A percentile compares a stretch with the other conserved stretches of the same genome.
phyloP scores from a whole-genome alignment of 2,113 vertebrate species.

The Macaca mulatta region DNA sequence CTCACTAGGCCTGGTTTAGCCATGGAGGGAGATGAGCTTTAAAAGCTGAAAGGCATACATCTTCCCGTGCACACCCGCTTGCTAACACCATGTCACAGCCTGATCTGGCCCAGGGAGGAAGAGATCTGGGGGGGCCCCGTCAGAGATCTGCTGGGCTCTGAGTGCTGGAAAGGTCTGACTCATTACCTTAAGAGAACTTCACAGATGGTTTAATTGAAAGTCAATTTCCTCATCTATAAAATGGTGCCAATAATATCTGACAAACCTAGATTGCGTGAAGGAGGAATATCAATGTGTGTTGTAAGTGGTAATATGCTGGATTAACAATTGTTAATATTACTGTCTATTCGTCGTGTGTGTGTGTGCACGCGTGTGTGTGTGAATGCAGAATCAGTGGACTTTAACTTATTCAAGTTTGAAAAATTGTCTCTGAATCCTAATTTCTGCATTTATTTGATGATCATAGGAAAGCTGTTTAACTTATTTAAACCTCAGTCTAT shows the following conservation, averaged over 20 bases:
- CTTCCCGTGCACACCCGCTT: background rate
- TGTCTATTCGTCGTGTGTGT: background rate
- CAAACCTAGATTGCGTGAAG: background rate
- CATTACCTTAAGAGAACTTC: background rate
- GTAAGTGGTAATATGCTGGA: background rate
- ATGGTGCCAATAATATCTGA: background rate
- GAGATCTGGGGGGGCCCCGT: background rate
- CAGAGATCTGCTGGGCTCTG: background rate
- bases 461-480: background rate
- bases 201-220: background rate
- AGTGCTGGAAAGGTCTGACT: background rate
- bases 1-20: constrained; percentile 54
- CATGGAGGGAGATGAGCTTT: constrained; percentile 43
- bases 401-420: background rate
- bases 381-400: background rate
- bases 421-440: background rate
- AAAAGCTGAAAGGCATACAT: constrained; percentile 23
- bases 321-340: background rate
- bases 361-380: accelerated
- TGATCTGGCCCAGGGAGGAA: background rate
- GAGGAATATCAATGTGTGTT: background rate
- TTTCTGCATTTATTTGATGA: background rate
- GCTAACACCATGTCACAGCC: background rate
- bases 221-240: constrained; percentile 18
- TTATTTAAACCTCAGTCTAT: background rate